Percentiles rank a stretch among this genome's conserved stretches.
Evolutionary conservation across 2,113 vertebrate genomes (phyloP).

Genomic region (Stegostoma tigrinum): DNA sequence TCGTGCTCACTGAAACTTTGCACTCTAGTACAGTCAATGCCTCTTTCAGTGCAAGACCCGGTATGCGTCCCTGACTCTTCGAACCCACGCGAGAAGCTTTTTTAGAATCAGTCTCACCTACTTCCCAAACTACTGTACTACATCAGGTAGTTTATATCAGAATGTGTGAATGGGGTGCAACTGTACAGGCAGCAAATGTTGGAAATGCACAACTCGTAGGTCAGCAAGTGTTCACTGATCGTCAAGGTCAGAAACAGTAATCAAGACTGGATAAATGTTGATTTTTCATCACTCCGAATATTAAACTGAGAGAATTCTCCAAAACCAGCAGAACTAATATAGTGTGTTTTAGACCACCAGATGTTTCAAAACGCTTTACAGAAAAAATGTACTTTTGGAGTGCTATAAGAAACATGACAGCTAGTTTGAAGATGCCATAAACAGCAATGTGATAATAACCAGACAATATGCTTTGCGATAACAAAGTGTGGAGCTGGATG

Average conservation of each 20-base stretch:
- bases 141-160: neutral
- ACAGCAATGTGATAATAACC: too few species aligned
- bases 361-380: too few species aligned
- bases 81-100: neutral
- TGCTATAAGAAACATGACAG: too few species aligned
- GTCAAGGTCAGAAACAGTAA: neutral
- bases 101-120: neutral
- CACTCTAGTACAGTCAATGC: neutral
- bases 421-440: too few species aligned
- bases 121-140: neutral
- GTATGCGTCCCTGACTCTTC: neutral
- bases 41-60: neutral
- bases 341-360: too few species aligned
- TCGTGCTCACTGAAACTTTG: neutral
- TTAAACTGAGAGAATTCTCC: too few species aligned
- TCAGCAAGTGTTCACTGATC: neutral
- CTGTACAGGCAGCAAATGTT: neutral
- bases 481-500: too few species aligned
- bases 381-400: too few species aligned
- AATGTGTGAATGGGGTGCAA: neutral
- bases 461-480: neutral
- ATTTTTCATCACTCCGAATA: too few species aligned
- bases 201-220: neutral
- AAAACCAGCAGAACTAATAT: too few species aligned
- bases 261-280: neutral